Base-by-base conservation (phyloP, 1,140 invertebrate genomes). In the Penaeus vannamei region DNA sequence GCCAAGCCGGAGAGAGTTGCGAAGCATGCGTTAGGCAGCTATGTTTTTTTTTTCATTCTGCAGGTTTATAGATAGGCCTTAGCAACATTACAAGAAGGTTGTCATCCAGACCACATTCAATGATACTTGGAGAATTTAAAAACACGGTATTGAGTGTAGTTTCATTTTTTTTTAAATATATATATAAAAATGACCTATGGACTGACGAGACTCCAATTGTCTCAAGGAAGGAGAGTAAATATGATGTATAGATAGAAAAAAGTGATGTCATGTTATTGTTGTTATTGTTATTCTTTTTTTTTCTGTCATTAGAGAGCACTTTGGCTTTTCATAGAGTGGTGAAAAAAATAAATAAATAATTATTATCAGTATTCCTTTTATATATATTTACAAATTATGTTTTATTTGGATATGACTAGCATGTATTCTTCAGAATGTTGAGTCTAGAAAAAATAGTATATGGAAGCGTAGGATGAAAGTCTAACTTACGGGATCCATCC, bases 41-140 rank as follows among this genome's bases (percentile, higher is more conserved):
- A 89, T 89, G 77, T 42, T 66, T 1, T 42, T 66, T 1, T 36
- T 22, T 61, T 89, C 84, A 84, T 84, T 89, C 87, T 89, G 87
- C 72, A 79, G 87, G 87, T 89, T 89, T 89, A 89, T 89, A 84
- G 53, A 89, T 32, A 85, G 72, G 82, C 84, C 83, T 89, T 89
- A 89, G 82, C 84, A 85, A 82, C 81, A 53, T 61, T 77, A 89
- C 61, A 69, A 88, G 76, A 84, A 85, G 76, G 84, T 32, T 83
- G 82, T 84, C 81, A 64, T 89, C 84, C 69, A 89, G 72, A 89
- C 83, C 82, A 89, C 87, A 89, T 89, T 84, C n/a, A 89, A 89
- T 89, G 87, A 89, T 89, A 89, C 87, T 89, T 89, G 87, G 87
- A 89, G 87, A 89, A 89, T 89, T 89, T 66, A 80, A 84, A 89